Conservation (phyloP, 2,888 invertebrate species). For the Leptinotarsa peninsularis region DNA sequence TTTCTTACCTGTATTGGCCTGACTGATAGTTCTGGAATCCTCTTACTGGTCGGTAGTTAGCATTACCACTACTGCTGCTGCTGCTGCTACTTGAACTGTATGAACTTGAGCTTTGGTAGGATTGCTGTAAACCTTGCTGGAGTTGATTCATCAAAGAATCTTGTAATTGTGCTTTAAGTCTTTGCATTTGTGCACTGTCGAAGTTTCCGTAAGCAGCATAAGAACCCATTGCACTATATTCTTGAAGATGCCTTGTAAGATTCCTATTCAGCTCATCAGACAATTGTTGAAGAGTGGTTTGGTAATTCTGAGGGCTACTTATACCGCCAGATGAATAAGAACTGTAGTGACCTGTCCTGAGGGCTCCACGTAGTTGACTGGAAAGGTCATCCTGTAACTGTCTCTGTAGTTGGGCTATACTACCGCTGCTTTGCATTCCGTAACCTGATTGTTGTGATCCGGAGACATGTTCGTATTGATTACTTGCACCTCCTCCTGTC, state of each 20-base stretch:
- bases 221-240: constrained; percentile 43
- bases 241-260: constrained; percentile 58
- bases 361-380: constrained; percentile 58
- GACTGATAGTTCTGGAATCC: constrained; percentile 42
- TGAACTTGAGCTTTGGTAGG: constrained; percentile 54
- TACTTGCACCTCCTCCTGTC: constrained; percentile 17
- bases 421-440: constrained; percentile 30
- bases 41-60: constrained; percentile 51
- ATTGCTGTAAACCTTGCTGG: constrained; percentile 59
- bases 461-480: constrained; percentile 20
- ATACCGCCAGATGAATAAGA: constrained; percentile 36
- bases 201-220: constrained; percentile 46
- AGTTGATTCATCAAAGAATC: constrained; percentile 59
- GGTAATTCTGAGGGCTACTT: constrained; percentile 50
- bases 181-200: constrained; percentile 53
- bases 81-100: constrained; percentile 51
- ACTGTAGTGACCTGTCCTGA: constrained; percentile 34
- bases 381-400: constrained; percentile 56
- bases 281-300: constrained; percentile 55
- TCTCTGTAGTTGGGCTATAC: constrained; percentile 50
- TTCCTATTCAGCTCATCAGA: constrained; percentile 61
- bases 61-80: constrained; percentile 47
- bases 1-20: constrained; percentile 42
- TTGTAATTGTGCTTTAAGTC: constrained; percentile 59
- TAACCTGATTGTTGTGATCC: constrained; percentile 30